Evolutionary conservation across 2,888 invertebrate species (phyloP), one percentile per base, ranked within the genome.

Genomic region (Cyclophora punctaria): DNA sequence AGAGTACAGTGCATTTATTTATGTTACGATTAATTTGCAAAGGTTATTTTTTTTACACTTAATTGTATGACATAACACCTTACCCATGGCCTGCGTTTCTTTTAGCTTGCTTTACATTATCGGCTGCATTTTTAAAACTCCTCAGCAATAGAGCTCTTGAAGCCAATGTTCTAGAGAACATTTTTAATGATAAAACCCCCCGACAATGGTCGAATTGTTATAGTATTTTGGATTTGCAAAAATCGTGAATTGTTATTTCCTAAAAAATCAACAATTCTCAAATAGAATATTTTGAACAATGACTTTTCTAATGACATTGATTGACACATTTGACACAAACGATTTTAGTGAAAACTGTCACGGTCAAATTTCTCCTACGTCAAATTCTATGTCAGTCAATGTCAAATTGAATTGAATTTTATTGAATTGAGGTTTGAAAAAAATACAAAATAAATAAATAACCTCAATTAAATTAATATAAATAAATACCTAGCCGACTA

Each of bases 81-180:
- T 71, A 87, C 86, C 86, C 87, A 71, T 86, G 84, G 46, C 84
- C 78, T 35, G 78, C 57, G 57, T 84, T 82, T 62, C 86, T 76
- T 67, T 74, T 78, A 3, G 70, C 48, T 66, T 79, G 82, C 59
- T 85, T 83, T 45, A 74, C 48, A 57, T 75, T 80, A 56, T 70
- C 72, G 46, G 78, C 71, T 34, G 64, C 67, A 69, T 78, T 80
- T 63, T 75, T 81, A 2, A 80, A 49, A 42, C 62, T 67, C 56
- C 75, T 66, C 34, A 79, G 57, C 43, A 87, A 64, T 46, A 85
- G 50, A 34, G 77, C 78, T 58, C 81, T 70, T 34, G 81, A 76
- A 50, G 72, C 64, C 55, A 83, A 61, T 7, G 72, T 66, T 67
- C 70, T 83, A 41, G 71, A 70, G 49, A 83, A 62, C 84, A 83